A percentile compares a stretch with the other conserved stretches of the same genome.
Evolutionary conservation across 2,113 vertebrate species (phyloP).

Genomic region (Syrmaticus mikado): DNA sequence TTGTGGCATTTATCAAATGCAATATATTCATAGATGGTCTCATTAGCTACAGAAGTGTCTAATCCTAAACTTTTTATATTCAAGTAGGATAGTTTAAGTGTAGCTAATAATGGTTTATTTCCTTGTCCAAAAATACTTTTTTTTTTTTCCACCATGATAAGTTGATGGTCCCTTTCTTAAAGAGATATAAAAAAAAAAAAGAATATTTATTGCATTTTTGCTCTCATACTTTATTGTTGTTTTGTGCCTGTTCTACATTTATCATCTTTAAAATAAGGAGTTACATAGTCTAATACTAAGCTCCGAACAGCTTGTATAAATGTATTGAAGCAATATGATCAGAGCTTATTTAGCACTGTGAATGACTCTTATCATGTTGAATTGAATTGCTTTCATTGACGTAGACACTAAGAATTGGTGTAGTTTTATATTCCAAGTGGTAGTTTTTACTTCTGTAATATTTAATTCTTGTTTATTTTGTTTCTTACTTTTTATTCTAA

Average conservation of each 20-base stretch:
- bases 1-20: not conserved
- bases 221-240: not conserved
- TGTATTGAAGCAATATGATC: not conserved
- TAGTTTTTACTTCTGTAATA: not conserved
- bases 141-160: not conserved
- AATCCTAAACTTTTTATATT: not conserved
- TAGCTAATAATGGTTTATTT: not conserved
- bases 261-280: not conserved
- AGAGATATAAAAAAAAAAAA: not conserved
- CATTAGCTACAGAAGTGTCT: not conserved
- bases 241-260: not conserved
- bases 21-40: not conserved
- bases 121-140: not conserved
- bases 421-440: not conserved
- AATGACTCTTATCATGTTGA: too few relatives aligned
- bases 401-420: not conserved
- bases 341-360: too few relatives aligned
- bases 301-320: not conserved
- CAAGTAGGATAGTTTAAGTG: rapidly evolving
- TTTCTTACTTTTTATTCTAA: not conserved
- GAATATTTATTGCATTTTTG: not conserved
- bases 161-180: not conserved
- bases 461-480: not conserved
- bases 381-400: not conserved
- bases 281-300: not conserved